phyloP scores from a whole-genome alignment of 2,797 vertebrate species.

The Phalanger gymnotis region DNA sequence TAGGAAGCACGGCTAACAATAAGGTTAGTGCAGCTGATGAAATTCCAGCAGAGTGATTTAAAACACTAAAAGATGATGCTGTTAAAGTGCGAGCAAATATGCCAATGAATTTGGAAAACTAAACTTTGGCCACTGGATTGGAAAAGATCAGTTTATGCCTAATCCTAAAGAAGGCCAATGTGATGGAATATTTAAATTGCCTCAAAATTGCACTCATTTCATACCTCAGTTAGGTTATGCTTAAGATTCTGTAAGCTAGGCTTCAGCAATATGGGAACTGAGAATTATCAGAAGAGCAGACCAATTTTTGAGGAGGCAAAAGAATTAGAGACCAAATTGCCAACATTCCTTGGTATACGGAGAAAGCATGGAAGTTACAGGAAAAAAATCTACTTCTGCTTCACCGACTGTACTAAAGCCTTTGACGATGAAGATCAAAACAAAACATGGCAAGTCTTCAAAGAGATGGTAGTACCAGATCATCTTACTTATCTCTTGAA shows the following conservation, averaged over 20 bases:
- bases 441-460: background rate
- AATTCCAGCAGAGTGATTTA: background rate
- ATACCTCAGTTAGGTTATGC: background rate
- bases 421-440: background rate
- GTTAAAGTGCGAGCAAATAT: background rate
- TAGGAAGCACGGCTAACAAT: background rate
- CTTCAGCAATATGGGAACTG: too few relatives aligned
- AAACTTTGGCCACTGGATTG: background rate
- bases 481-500: background rate
- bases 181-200: background rate
- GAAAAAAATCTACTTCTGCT: background rate
- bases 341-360: background rate
- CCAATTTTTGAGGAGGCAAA: background rate
- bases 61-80: background rate
- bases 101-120: background rate
- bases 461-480: background rate
- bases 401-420: background rate
- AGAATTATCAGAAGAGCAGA: too few relatives aligned
- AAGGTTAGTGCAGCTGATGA: background rate
- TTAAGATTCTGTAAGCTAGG: background rate
- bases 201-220: background rate
- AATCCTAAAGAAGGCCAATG: background rate
- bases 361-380: background rate
- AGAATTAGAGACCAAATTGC: background rate
- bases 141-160: background rate